Conservation (phyloP, 2,113 vertebrate species). For the Callocephalon fimbriatum region DNA sequence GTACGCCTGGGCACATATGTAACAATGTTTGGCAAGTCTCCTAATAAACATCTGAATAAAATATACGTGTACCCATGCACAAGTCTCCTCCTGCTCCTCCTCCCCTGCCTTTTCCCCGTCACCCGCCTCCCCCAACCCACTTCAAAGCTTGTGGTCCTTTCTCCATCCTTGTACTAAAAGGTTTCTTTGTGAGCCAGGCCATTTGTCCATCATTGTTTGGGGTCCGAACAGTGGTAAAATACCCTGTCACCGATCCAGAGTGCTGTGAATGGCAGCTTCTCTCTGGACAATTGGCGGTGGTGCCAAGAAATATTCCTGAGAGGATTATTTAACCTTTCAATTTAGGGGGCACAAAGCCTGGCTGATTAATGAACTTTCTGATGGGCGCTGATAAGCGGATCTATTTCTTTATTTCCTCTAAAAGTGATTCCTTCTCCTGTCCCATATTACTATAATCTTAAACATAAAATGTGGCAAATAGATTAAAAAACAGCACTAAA, state of each 20-base stretch:
- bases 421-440: constrained; percentile 85
- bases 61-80: constrained; percentile 21
- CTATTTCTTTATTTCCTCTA: constrained; percentile 87
- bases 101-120: not conserved
- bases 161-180: constrained; percentile 77
- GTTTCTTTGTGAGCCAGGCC: constrained; percentile 79
- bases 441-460: constrained; percentile 87
- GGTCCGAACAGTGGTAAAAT: constrained; percentile 83
- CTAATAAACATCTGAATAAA: constrained; percentile 43
- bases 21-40: not conserved
- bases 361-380: constrained; percentile 92
- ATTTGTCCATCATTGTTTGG: constrained; percentile 85
- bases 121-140: constrained; percentile 50
- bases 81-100: constrained; percentile 22
- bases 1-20: not conserved
- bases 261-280: constrained; percentile 82
- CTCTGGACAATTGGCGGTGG: constrained; percentile 82
- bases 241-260: constrained; percentile 83
- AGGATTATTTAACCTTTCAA: constrained; percentile 92
- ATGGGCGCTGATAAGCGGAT: constrained; percentile 87
- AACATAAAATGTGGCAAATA: constrained; percentile 88
- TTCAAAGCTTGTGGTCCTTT: constrained; percentile 76
- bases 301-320: constrained; percentile 85
- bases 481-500: constrained; percentile 87
- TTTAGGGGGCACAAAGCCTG: constrained; percentile 89